These are phyloP conservation scores for Scotopteryx bipunctaria DNA, from an alignment of 2,888 invertebrate species.

Conservation along the genomic window DNA sequence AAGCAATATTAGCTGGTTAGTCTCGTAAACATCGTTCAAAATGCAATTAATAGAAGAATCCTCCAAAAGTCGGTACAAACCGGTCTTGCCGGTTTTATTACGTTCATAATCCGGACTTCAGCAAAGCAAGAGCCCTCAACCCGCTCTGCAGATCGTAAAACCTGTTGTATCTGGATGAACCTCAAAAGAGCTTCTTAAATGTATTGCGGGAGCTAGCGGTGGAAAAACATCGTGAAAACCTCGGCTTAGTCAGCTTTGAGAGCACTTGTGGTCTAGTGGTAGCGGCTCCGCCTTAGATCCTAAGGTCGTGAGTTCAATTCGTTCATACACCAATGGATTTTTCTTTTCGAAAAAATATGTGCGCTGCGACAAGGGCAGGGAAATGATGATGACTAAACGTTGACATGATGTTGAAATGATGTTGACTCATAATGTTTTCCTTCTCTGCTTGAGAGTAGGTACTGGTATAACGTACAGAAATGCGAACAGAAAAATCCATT, in stretches of 20 bases:
- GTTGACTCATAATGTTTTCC: too few relatives aligned
- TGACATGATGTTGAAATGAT: too few relatives aligned
- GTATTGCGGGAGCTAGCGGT: neutral
- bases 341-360: too few relatives aligned
- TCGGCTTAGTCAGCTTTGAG: neutral
- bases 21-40: conserved; percentile 28
- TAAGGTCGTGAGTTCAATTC: too few relatives aligned
- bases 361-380: too few relatives aligned
- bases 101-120: conserved; percentile 46
- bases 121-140: conserved; percentile 40
- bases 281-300: too few relatives aligned
- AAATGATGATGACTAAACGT: too few relatives aligned
- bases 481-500: too few relatives aligned
- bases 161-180: conserved; percentile 49
- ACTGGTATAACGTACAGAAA: too few relatives aligned
- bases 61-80: conserved; percentile 23
- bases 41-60: conserved; percentile 30
- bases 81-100: conserved; percentile 47
- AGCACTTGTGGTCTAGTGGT: neutral
- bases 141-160: conserved; percentile 45
- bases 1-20: conserved; percentile 12
- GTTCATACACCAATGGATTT: too few relatives aligned
- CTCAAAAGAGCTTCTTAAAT: conserved; percentile 43
- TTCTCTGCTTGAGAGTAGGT: too few relatives aligned
- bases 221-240: neutral